These are phyloP conservation scores for Eremophila alpestris DNA, from an alignment of 2,797 vertebrate genomes.

Conservation along the genomic window DNA sequence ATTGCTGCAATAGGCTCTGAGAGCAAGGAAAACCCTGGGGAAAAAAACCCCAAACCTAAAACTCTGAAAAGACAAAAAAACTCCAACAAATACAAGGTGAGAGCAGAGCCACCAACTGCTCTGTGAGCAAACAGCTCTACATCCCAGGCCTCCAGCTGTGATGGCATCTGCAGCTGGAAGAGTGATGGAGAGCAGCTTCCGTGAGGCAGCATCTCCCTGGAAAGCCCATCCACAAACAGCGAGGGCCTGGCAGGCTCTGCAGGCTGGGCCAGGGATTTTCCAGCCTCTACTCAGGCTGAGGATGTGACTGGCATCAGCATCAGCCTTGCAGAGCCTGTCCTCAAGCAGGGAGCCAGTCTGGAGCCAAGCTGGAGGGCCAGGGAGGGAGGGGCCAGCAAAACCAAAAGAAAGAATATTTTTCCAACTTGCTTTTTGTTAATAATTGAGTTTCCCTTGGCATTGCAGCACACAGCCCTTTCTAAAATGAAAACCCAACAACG, in stretches of 20 bases:
- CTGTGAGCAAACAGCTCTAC: background rate
- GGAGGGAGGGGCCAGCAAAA: background rate
- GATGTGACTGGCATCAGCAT: background rate
- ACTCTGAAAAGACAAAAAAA: too few relatives aligned
- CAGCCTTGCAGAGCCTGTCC: background rate
- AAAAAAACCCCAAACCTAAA: background rate
- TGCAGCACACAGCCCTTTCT: background rate
- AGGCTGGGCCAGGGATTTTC: background rate
- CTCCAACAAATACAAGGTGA: background rate
- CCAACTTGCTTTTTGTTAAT: background rate
- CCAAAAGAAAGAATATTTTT: background rate
- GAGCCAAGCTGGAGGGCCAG: background rate
- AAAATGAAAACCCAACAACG: background rate
- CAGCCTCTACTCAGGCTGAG: background rate
- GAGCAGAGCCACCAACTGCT: background rate
- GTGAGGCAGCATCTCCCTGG: background rate
- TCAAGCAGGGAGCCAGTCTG: accelerated
- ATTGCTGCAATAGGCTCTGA: background rate
- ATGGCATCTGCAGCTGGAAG: background rate
- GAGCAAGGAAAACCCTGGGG: background rate
- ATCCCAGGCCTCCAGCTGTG: background rate
- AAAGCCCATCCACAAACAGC: background rate
- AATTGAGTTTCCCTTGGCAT: background rate
- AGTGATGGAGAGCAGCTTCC: background rate
- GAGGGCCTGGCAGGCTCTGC: background rate